Evolutionary conservation across 1,140 invertebrate species (phyloP).

Genomic region (Atta cephalotes): DNA sequence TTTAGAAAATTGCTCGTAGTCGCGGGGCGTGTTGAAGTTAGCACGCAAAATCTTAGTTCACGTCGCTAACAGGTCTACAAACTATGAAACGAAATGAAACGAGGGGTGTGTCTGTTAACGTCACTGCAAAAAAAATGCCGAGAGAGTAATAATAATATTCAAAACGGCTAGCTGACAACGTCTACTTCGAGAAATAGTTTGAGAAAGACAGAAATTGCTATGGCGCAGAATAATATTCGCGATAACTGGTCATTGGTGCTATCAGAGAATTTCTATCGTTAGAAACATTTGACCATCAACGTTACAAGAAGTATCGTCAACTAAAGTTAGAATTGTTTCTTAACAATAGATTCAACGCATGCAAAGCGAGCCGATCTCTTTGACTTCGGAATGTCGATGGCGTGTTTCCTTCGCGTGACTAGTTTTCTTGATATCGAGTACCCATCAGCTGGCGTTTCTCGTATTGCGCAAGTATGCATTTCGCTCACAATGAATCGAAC

Average conservation of each 20-base stretch:
- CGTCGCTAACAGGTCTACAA: constrained; percentile 48
- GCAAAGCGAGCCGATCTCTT: constrained; percentile 63
- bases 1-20: constrained; percentile 56
- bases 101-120: constrained; percentile 39
- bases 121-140: background rate
- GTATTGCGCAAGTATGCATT: constrained; percentile 74
- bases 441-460: constrained; percentile 71
- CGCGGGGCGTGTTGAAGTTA: constrained; percentile 29
- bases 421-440: constrained; percentile 72
- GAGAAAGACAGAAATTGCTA: constrained; percentile 11
- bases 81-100: constrained; percentile 28
- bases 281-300: constrained; percentile 61
- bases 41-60: constrained; percentile 48
- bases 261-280: constrained; percentile 47
- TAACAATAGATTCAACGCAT: constrained; percentile 21
- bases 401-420: constrained; percentile 74
- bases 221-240: background rate
- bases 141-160: constrained; percentile 43
- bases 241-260: constrained; percentile 19
- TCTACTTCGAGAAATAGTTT: background rate
- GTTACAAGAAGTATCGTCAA: constrained; percentile 40
- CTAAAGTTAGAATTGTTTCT: constrained; percentile 19
- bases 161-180: background rate
- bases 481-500: constrained; percentile 61
- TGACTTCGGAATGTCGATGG: constrained; percentile 67